These are phyloP conservation scores for Flabesymbios commensalis DNA, from an alignment of 2,888 invertebrate species.

Conservation along the genomic window DNA sequence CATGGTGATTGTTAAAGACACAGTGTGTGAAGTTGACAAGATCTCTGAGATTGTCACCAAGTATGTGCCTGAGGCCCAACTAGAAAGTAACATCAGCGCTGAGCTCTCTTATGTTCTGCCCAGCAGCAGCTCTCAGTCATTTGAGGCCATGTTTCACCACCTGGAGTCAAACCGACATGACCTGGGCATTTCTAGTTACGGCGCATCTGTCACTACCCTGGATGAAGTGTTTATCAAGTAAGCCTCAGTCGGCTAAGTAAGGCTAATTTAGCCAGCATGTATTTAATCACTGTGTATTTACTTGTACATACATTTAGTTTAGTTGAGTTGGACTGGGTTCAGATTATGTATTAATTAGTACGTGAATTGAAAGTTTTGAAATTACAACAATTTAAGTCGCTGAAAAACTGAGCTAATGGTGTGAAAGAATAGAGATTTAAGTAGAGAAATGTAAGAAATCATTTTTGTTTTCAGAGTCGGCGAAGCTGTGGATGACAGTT, in stretches of 20 bases:
- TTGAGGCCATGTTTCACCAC: constrained; percentile 47
- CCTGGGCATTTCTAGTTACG: constrained; percentile 77
- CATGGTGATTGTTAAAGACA: constrained; percentile 70
- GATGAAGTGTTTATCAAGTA: constrained; percentile 74
- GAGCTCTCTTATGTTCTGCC: constrained; percentile 57
- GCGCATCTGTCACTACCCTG: constrained; percentile 81
- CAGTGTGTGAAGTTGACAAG: constrained; percentile 61
- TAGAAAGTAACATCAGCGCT: constrained; percentile 63
- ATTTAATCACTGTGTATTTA: no score
- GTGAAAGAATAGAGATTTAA: no score
- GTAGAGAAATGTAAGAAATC: no score
- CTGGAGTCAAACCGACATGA: constrained; percentile 47
- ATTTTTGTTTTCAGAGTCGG: constrained; percentile 4
- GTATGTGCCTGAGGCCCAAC: constrained; percentile 70
- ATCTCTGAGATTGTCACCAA: constrained; percentile 69
- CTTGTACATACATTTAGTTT: no score
- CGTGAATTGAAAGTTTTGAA: no score
- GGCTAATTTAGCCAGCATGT: no score
- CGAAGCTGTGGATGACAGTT: not conserved
- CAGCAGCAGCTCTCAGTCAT: constrained; percentile 43
- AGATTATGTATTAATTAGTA: no score
- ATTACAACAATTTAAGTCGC: no score
- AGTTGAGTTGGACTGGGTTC: no score
- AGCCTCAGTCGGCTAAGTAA: no score
- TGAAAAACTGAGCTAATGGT: no score